phyloP scores from a whole-genome alignment of 2,113 vertebrate genomes.

The Corvus moneduloides region DNA sequence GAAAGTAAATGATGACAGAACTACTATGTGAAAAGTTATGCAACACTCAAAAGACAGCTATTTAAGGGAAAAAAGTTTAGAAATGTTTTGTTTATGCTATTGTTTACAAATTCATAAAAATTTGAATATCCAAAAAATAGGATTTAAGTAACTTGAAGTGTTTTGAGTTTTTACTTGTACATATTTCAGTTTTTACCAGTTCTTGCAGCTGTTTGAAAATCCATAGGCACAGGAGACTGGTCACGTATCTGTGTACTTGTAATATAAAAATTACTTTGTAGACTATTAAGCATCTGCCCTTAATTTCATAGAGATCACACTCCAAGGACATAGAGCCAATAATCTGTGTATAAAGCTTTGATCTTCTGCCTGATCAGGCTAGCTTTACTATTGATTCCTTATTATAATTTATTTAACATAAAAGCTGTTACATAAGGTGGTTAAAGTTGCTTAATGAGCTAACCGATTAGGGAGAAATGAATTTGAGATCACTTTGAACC shows the following conservation, averaged over 20 bases:
- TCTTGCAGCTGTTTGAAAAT: background rate
- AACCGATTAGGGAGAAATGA: constrained; percentile 36
- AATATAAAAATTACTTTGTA: background rate
- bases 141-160: background rate
- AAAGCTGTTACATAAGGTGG: constrained; percentile 54
- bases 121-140: background rate
- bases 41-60: background rate
- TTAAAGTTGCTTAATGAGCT: constrained; percentile 58
- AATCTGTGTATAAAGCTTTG: constrained; percentile 49
- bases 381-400: constrained; percentile 58
- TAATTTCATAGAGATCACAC: constrained; percentile 13
- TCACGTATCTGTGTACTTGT: background rate
- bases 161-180: background rate
- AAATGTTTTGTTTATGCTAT: background rate
- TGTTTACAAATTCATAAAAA: background rate
- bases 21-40: background rate
- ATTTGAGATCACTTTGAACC: constrained; percentile 60
- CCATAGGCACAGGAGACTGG: background rate
- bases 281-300: background rate
- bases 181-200: background rate
- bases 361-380: constrained; percentile 29
- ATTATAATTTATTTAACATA: constrained; percentile 67
- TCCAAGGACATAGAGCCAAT: constrained; percentile 23
- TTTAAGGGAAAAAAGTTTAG: background rate
- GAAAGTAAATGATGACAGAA: background rate